A percentile compares a stretch with the other conserved stretches of the same genome.
Conservation (phyloP, 64 coral and sea anemone genomes). For the Cladopsammia gracilis region DNA sequence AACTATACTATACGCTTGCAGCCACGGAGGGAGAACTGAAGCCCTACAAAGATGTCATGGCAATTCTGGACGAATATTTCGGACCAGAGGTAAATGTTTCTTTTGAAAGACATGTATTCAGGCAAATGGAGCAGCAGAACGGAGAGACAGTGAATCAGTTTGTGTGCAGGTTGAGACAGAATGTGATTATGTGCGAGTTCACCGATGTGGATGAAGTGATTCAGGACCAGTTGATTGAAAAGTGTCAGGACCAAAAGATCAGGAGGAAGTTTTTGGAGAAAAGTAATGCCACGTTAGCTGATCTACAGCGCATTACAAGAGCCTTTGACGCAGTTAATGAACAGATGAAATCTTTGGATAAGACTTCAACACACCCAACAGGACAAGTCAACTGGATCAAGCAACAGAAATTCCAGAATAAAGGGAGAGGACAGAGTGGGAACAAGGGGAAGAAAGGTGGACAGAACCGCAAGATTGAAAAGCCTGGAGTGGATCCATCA, state of each 20-base stretch:
- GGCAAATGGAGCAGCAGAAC: constrained; percentile 57
- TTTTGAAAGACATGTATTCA: constrained; percentile 64
- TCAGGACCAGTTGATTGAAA: constrained; percentile 61
- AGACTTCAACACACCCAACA: neutral
- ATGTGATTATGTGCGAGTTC: constrained; percentile 54
- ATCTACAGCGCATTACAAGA: constrained; percentile 13
- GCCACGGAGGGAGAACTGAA: too few species aligned
- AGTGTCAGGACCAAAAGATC: constrained; percentile 52
- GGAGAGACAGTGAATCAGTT: constrained; percentile 65
- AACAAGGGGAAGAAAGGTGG: constrained; percentile 1
- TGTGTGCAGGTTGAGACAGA: constrained; percentile 58
- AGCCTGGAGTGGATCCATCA: too few species aligned
- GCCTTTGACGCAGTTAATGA: constrained; percentile 9
- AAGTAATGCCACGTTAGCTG: neutral
- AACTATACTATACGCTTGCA: too few species aligned
- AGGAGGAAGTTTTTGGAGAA: constrained; percentile 61
- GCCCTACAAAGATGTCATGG: constrained; percentile 7
- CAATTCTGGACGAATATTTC: constrained; percentile 65
- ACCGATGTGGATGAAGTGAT: constrained; percentile 34
- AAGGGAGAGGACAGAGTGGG: constrained; percentile 2
- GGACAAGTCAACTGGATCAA: constrained; percentile 18
- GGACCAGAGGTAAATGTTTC: constrained; percentile 49
- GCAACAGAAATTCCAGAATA: constrained; percentile 7
- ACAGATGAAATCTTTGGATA: constrained; percentile 57
- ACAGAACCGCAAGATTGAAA: neutral